Evolutionary conservation across 2,888 invertebrate genomes (phyloP).

Genomic region (Dromius quadrimaculatus): DNA sequence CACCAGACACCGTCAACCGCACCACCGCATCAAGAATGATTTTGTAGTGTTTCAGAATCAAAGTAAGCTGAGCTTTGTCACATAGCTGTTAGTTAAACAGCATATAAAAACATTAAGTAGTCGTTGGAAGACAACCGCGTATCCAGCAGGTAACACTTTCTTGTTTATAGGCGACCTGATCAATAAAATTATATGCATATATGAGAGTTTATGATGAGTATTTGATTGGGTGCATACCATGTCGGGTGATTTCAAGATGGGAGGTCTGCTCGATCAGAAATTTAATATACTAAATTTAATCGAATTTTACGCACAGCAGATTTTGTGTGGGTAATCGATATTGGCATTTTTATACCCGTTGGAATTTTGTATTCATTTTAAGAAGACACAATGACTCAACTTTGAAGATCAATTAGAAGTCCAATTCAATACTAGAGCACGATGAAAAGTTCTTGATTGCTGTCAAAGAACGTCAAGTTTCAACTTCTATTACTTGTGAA

Average conservation of each 20-base stretch:
- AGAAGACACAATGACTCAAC: not conserved
- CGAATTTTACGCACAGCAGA: slow-evolving; percentile 65
- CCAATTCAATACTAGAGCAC: too few species aligned
- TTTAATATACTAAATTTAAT: slow-evolving; percentile 64
- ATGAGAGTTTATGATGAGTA: slow-evolving; percentile 34
- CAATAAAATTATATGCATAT: not conserved
- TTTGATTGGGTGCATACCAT: slow-evolving; percentile 54
- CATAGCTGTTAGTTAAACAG: slow-evolving; percentile 59
- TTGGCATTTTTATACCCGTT: slow-evolving; percentile 42
- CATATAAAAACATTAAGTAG: slow-evolving; percentile 60
- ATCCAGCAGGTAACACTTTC: slow-evolving; percentile 28
- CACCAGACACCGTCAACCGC: slow-evolving; percentile 18
- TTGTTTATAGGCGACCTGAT: not conserved
- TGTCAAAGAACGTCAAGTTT: too few species aligned
- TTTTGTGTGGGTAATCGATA: slow-evolving; percentile 45
- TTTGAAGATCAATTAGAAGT: too few species aligned
- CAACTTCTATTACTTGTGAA: too few species aligned
- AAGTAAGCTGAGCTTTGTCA: slow-evolving; percentile 57
- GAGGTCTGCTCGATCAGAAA: slow-evolving; percentile 65
- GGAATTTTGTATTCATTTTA: slow-evolving; percentile 24
- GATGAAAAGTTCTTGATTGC: too few species aligned
- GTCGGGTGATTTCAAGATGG: slow-evolving; percentile 61
- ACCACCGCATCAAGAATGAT: slow-evolving; percentile 21
- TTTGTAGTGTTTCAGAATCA: slow-evolving; percentile 42
- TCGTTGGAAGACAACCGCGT: slow-evolving; percentile 52